A percentile compares a stretch with the other conserved stretches of the same genome.
phyloP scores from a whole-genome alignment of 2,797 vertebrate genomes.

The Trematomus bernacchii region DNA sequence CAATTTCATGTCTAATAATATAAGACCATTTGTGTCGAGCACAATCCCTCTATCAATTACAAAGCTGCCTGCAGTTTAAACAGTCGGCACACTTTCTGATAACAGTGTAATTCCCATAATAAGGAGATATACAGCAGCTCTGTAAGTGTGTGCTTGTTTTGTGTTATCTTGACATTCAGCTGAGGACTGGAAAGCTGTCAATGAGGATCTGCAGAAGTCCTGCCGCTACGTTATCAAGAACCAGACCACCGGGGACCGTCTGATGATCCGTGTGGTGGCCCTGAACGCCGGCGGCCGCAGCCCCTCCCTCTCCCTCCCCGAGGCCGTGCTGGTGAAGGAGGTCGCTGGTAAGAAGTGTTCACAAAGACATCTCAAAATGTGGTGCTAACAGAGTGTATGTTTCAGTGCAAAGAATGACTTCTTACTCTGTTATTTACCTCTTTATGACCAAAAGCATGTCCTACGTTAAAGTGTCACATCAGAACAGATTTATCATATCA shows the following conservation, averaged over 20 bases:
- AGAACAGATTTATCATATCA: neutral
- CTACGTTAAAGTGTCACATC: neutral
- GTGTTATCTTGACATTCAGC: constrained; percentile 73
- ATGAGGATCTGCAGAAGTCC: constrained; percentile 88
- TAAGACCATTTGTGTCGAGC: constrained; percentile 13
- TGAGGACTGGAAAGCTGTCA: constrained; percentile 90
- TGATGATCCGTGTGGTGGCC: constrained; percentile 90
- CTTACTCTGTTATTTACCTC: no score
- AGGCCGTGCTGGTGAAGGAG: constrained; percentile 90
- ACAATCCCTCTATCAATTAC: neutral
- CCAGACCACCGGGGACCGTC: constrained; percentile 88
- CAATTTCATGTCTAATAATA: constrained; percentile 3
- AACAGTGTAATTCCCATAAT: neutral
- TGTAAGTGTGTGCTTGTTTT: constrained; percentile 7
- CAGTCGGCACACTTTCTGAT: neutral
- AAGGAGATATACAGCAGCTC: neutral
- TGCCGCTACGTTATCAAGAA: constrained; percentile 89
- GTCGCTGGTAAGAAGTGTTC: constrained; percentile 85
- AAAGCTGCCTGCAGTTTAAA: neutral
- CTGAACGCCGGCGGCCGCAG: constrained; percentile 87
- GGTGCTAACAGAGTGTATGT: no score
- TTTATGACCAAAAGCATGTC: neutral
- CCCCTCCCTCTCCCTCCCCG: constrained; percentile 81
- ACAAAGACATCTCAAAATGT: no score
- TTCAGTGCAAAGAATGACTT: no score